A percentile compares a stretch with the other conserved stretches of the same genome.
These are phyloP conservation scores for Nothura maculosa DNA, from an alignment of 2,797 vertebrate genomes.

Conservation along the genomic window DNA sequence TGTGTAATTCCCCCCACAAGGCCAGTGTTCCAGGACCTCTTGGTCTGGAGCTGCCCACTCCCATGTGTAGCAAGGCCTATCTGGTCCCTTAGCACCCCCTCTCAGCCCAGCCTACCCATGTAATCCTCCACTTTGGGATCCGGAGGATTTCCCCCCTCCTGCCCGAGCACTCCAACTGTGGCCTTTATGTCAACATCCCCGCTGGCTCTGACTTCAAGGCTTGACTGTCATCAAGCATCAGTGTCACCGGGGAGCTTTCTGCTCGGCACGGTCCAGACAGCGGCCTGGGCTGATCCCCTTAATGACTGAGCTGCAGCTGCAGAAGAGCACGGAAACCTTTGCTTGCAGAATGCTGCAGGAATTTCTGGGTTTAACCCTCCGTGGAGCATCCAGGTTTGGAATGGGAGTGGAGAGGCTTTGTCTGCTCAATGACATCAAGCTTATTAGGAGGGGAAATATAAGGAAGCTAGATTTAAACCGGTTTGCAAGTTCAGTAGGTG, in stretches of 20 bases:
- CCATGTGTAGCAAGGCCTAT: neutral
- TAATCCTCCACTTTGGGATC: neutral
- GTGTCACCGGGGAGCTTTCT: constrained; percentile 39
- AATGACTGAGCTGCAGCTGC: constrained; percentile 56
- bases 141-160: neutral
- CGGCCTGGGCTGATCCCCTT: neutral
- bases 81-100: neutral
- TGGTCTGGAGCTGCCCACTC: neutral
- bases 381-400: neutral
- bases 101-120: neutral
- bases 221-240: constrained; percentile 63
- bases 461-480: constrained; percentile 9
- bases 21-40: neutral
- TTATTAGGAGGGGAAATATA: constrained; percentile 12
- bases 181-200: constrained; percentile 37
- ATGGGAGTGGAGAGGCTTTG: neutral
- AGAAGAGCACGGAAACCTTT: constrained; percentile 49
- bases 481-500: neutral
- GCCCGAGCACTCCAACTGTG: neutral
- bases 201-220: constrained; percentile 53
- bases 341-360: constrained; percentile 40
- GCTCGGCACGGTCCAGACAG: constrained; percentile 52
- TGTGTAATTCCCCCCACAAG: neutral
- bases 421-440: constrained; percentile 27
- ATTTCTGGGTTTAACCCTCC: constrained; percentile 51